Conservation (phyloP, 2,888 invertebrate species). For the Bhutanitis thaidina region DNA sequence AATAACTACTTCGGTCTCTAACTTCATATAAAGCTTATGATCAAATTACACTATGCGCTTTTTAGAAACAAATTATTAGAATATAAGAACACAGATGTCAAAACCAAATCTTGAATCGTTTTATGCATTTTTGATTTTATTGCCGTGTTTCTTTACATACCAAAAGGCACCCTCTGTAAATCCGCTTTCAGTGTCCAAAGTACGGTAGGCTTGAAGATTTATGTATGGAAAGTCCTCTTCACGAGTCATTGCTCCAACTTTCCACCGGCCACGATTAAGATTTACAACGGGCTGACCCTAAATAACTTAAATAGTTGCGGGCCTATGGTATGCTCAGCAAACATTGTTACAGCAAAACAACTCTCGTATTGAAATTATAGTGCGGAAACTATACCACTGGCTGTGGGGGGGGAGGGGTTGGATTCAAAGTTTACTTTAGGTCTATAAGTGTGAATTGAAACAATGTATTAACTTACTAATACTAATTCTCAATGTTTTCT, state of each 20-base stretch:
- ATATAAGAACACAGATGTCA: too few species aligned
- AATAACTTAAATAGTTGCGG: constrained; percentile 68
- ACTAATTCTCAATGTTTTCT: too few species aligned
- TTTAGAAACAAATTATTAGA: too few species aligned
- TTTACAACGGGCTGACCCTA: constrained; percentile 63
- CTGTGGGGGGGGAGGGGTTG: constrained; percentile 13
- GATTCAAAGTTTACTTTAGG: constrained; percentile 3
- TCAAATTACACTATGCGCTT: too few species aligned
- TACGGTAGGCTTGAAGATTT: constrained; percentile 46
- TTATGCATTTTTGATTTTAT: neutral
- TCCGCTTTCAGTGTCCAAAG: constrained; percentile 5
- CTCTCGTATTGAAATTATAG: constrained; percentile 10
- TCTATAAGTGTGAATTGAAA: neutral
- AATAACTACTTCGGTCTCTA: too few species aligned
- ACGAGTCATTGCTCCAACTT: constrained; percentile 68
- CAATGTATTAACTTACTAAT: neutral
- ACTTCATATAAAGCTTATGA: too few species aligned
- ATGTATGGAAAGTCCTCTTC: constrained; percentile 57
- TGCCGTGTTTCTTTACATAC: neutral
- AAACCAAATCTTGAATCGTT: too few species aligned
- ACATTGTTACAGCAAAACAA: constrained; percentile 34
- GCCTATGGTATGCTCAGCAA: constrained; percentile 25
- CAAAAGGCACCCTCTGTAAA: constrained; percentile 11
- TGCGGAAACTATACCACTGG: constrained; percentile 10
- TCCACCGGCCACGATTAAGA: constrained; percentile 62